phyloP scores from a whole-genome alignment of 2,888 invertebrate species.

The Dorcus hopei region DNA sequence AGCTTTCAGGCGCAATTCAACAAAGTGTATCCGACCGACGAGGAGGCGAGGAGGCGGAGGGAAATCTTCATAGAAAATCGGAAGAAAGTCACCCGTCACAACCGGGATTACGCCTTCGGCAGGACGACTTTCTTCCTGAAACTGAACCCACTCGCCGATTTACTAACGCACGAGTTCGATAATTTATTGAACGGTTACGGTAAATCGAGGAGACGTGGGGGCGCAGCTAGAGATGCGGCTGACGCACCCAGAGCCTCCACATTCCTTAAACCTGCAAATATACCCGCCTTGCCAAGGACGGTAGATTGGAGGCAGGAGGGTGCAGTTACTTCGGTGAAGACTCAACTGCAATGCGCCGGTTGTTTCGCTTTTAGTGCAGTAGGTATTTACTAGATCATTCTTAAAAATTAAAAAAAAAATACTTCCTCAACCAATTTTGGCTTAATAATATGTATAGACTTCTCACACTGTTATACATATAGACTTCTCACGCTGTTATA shows the following conservation, averaged over 20 bases:
- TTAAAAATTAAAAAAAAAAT: no score
- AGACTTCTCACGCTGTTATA: no score
- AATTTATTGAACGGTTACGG: slow-evolving; percentile 41
- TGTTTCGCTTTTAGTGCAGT: slow-evolving; percentile 47
- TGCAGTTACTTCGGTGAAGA: slow-evolving; percentile 43
- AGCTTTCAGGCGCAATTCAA: slow-evolving; percentile 30
- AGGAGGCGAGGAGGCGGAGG: slow-evolving; percentile 38
- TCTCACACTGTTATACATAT: slow-evolving; percentile 39
- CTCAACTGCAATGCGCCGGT: slow-evolving; percentile 42
- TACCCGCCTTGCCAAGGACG: slow-evolving; percentile 39
- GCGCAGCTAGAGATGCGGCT: neutral
- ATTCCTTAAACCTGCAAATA: slow-evolving; percentile 40
- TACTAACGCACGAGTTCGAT: slow-evolving; percentile 44
- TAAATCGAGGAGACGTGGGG: slow-evolving; percentile 1
- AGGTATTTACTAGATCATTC: slow-evolving; percentile 22
- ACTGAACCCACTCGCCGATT: slow-evolving; percentile 43
- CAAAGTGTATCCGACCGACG: slow-evolving; percentile 38
- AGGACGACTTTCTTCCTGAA: slow-evolving; percentile 38
- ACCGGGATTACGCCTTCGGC: slow-evolving; percentile 41
- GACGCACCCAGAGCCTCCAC: slow-evolving; percentile 30
- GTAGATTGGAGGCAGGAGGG: slow-evolving; percentile 46
- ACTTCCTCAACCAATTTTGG: no score
- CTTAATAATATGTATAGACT: no score
- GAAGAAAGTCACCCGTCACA: slow-evolving; percentile 40
- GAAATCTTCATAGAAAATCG: slow-evolving; percentile 46